phyloP scores from a whole-genome alignment of 2,113 vertebrate genomes.

The Progne subis region DNA sequence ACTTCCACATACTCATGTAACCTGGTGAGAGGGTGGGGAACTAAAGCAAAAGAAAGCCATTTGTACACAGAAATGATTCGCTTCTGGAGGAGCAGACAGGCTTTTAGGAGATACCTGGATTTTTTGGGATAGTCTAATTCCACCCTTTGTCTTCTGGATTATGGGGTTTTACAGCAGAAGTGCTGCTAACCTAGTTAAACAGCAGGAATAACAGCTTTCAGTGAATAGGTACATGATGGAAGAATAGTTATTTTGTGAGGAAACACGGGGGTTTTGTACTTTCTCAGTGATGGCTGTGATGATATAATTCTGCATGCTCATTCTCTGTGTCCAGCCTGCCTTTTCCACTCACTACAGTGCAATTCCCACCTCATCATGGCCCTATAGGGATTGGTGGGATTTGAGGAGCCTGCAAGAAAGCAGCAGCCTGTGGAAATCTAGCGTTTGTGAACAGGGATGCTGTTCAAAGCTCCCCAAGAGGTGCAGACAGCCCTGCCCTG shows the following conservation, averaged over 20 bases:
- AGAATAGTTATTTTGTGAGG: not conserved
- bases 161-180: not conserved
- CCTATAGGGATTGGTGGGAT: not conserved
- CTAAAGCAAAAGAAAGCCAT: not conserved
- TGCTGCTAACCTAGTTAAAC: not conserved
- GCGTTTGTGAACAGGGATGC: not conserved
- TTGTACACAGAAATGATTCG: not conserved
- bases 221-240: not conserved
- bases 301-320: not conserved
- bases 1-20: not conserved
- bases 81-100: not conserved
- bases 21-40: not conserved
- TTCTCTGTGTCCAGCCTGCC: not conserved
- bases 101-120: not conserved
- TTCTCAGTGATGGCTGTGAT: not conserved
- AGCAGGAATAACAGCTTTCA: not conserved
- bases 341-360: not conserved
- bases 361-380: not conserved
- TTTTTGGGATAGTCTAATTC: not conserved
- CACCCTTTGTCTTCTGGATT: not conserved
- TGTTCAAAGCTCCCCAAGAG: not conserved
- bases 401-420: not conserved
- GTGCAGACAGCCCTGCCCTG: not conserved
- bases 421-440: not conserved
- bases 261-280: fast-evolving